Conservation (phyloP, 1,140 invertebrate species). For the Drosophila guanche region DNA sequence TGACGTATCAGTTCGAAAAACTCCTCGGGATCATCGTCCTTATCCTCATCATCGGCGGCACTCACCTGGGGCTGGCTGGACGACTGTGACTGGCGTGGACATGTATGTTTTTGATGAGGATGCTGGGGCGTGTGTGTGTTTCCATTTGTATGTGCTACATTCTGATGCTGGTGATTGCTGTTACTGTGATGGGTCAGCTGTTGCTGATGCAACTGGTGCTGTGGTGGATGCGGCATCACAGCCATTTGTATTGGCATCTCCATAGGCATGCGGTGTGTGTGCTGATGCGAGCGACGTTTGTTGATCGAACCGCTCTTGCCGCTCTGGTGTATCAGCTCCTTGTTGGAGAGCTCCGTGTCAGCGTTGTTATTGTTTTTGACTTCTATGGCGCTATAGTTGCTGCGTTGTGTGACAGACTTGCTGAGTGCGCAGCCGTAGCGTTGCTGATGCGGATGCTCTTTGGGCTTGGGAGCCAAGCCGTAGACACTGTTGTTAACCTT, state of each 20-base stretch:
- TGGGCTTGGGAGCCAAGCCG: conserved; percentile 13
- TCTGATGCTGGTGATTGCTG: conserved; percentile 27
- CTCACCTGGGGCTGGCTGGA: conserved; percentile 28
- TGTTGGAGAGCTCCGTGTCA: conserved; percentile 40
- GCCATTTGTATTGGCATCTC: conserved; percentile 4
- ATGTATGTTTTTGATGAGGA: conserved; percentile 35
- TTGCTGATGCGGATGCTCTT: conserved; percentile 20
- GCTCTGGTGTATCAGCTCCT: conserved; percentile 33
- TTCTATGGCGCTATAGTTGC: conserved; percentile 17
- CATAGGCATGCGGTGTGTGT: conserved; percentile 12
- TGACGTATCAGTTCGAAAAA: conserved; percentile 76
- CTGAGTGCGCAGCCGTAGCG: not conserved
- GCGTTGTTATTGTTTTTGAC: not conserved
- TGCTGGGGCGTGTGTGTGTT: conserved; percentile 10
- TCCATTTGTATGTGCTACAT: conserved; percentile 3
- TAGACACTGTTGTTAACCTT: conserved; percentile 21
- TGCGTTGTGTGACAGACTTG: conserved; percentile 39
- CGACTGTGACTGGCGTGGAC: conserved; percentile 11
- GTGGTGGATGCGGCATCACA: conserved; percentile 28
- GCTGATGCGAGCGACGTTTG: conserved; percentile 16
- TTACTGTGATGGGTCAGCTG: conserved; percentile 33
- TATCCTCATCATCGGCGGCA: conserved; percentile 58
- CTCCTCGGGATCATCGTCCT: conserved; percentile 78
- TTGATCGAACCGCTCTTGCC: not conserved
- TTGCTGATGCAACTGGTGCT: conserved; percentile 66